Base-by-base conservation (phyloP, 2,888 invertebrate genomes). In the Tenthredo notha region DNA sequence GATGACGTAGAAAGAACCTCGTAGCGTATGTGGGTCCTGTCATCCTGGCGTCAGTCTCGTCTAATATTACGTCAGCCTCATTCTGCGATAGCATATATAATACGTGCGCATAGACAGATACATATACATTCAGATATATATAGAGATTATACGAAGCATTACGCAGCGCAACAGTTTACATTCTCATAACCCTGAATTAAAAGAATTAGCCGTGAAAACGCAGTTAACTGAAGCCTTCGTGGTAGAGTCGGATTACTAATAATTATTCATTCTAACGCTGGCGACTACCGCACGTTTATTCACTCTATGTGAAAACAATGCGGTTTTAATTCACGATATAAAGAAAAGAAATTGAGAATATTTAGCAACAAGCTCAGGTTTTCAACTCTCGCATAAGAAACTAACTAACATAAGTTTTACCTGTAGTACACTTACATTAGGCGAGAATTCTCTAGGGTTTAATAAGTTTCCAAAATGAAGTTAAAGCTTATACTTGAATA, bases 161-260 rank as follows among this genome's bases (percentile, higher is more conserved):
- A 43, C 72, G 43, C 72, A 74, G 72, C 43, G 12, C n/a, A 77
- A 77, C 80, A 80, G 61, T 80, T 83, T 78, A 86, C 85, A 85
- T 86, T 88, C 90, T 85, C 91, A 91, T 90, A 89, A 90, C 91
- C 91, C 88, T 91, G 91, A 91, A 91, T 91, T 90, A 91, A 87
- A 88, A 86, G 86, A 85, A 87, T 88, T 87, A 88, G 86, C 86
- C 87, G 87, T 87, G 87, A 85, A 87, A 86, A 86, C 84, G 83
- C 84, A 87, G 86, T 87, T 85, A 86, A 85, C 58, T 47, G 33
- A 84, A 86, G 83, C 74, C 86, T 84, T 85, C 75, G 61, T 84
- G 72, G n/a, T 47, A 15, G 84, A 67, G 75, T 67, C 85, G 85
- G 65, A 58, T 86, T 47, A 83, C 61, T 86, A 86, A 86, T 86